Conservation (phyloP, 2,797 vertebrate genomes). For the Heliangelus exortis region DNA sequence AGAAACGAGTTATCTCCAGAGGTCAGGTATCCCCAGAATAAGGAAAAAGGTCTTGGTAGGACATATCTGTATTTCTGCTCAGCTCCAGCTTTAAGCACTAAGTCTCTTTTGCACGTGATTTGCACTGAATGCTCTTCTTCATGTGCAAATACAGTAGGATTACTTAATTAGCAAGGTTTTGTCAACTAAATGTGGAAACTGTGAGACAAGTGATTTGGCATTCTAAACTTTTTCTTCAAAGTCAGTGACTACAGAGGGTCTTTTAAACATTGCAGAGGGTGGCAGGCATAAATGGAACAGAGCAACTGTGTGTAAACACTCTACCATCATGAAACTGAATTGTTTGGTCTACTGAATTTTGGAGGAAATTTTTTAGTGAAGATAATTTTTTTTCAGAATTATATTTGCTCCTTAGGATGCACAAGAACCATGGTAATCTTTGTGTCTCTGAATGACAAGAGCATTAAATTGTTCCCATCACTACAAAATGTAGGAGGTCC, state of each 20-base stretch:
- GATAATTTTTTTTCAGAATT: neutral
- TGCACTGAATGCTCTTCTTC: neutral
- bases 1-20: neutral
- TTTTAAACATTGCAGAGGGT: neutral
- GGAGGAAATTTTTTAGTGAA: neutral
- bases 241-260: neutral
- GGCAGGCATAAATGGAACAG: neutral
- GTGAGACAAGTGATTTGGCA: neutral
- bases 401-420: neutral
- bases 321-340: neutral
- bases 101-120: neutral
- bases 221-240: neutral
- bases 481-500: neutral
- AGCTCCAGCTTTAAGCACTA: neutral
- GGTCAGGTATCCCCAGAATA: neutral
- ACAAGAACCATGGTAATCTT: neutral
- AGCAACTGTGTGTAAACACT: accelerated
- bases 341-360: neutral
- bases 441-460: neutral
- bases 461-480: accelerated
- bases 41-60: neutral
- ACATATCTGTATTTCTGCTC: neutral
- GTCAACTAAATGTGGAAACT: neutral
- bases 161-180: neutral
- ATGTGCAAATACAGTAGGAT: neutral